A percentile compares a stretch with the other conserved stretches of the same genome.
phyloP scores from a whole-genome alignment of 1,140 invertebrate genomes.

The Rhagoletis zephyria region DNA sequence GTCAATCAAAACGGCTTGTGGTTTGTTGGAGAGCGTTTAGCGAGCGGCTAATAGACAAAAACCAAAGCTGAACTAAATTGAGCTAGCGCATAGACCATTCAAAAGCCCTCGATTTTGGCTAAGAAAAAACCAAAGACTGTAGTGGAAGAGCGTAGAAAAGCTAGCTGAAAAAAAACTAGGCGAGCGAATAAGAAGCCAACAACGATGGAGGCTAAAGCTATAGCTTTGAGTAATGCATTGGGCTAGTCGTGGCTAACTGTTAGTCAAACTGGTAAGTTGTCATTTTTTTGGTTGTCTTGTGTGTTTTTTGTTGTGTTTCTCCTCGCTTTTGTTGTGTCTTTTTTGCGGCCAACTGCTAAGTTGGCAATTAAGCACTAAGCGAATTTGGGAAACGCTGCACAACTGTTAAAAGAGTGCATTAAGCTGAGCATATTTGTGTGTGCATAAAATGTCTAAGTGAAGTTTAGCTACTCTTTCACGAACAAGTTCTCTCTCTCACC shows the following conservation, averaged over 20 bases:
- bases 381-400: slow-evolving; percentile 17
- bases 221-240: background rate
- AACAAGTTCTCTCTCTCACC: background rate
- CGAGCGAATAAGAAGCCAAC: background rate
- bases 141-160: slow-evolving; percentile 21
- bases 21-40: background rate
- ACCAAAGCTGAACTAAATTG: slow-evolving; percentile 1
- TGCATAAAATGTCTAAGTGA: too few species aligned
- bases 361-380: background rate
- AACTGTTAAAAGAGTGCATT: background rate
- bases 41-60: slow-evolving; percentile 1
- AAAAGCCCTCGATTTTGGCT: background rate
- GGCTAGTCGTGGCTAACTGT: background rate
- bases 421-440: too few species aligned
- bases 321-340: background rate
- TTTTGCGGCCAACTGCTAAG: background rate
- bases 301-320: background rate
- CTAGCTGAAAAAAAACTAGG: background rate
- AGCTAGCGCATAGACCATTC: background rate
- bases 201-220: background rate
- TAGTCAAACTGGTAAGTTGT: background rate
- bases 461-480: too few species aligned
- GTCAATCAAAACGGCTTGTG: slow-evolving; percentile 22
- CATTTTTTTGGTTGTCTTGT: background rate
- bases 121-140: slow-evolving; percentile 11